Conservation (phyloP, 2,888 invertebrate genomes). For the Melolontha melolontha region DNA sequence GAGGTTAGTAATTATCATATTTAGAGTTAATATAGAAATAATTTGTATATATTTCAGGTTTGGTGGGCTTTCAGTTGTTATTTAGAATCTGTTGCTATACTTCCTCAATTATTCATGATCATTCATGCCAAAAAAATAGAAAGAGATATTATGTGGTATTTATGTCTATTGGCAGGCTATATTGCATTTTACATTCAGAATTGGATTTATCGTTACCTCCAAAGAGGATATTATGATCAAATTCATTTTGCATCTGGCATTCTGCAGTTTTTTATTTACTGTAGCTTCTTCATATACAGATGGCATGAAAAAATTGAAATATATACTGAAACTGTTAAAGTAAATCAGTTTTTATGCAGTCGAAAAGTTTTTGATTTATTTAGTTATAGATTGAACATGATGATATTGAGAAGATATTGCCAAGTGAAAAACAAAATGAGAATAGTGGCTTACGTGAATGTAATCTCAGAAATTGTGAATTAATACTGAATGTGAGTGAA, state of each 20-base stretch:
- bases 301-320: too few relatives aligned
- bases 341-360: too few relatives aligned
- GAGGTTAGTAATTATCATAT: slow-evolving; percentile 74
- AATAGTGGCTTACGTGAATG: too few relatives aligned
- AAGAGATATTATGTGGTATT: slow-evolving; percentile 97
- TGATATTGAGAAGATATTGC: too few relatives aligned
- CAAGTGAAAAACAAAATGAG: too few relatives aligned
- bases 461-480: too few relatives aligned
- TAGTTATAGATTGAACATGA: too few relatives aligned
- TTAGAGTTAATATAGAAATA: not conserved
- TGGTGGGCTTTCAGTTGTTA: slow-evolving; percentile 99
- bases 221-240: slow-evolving; percentile 93
- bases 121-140: slow-evolving; percentile 99
- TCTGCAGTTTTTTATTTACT: slow-evolving; percentile 97
- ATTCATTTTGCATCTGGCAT: slow-evolving; percentile 98
- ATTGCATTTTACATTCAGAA: slow-evolving; percentile 92
- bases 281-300: slow-evolving; percentile 87
- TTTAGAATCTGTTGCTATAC: slow-evolving; percentile 97
- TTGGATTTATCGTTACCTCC: slow-evolving; percentile 95
- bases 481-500: too few relatives aligned
- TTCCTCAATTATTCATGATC: slow-evolving; percentile 98
- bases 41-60: slow-evolving; percentile 69
- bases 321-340: too few relatives aligned
- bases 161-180: slow-evolving; percentile 93
- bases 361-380: too few relatives aligned